Evolutionary conservation across 2,888 invertebrate genomes (phyloP).

Genomic region (Tricholauxania praeusta): DNA sequence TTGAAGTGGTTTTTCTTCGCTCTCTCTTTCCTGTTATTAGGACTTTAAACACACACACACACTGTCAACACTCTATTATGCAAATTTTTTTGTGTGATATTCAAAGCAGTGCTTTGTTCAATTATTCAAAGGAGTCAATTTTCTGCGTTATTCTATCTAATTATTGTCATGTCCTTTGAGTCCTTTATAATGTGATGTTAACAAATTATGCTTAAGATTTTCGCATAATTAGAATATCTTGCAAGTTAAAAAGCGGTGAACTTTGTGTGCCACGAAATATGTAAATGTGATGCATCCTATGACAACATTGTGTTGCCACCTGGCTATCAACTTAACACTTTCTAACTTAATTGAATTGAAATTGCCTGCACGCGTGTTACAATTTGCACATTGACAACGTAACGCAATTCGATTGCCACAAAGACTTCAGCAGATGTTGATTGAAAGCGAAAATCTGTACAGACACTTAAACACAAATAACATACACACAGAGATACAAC

Average conservation of each 20-base stretch:
- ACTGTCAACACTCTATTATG: too few relatives aligned
- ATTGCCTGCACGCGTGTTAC: background rate
- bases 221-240: too few relatives aligned
- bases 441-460: slow-evolving; percentile 18
- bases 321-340: background rate
- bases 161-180: background rate
- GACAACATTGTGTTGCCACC: background rate
- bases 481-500: background rate
- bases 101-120: too few relatives aligned
- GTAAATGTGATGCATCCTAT: slow-evolving; percentile 7
- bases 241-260: too few relatives aligned
- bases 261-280: background rate
- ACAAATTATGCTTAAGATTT: too few relatives aligned
- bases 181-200: background rate
- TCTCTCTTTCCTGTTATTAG: too few relatives aligned
- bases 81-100: too few relatives aligned
- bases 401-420: background rate
- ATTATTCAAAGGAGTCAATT: too few relatives aligned
- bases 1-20: too few relatives aligned
- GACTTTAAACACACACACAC: too few relatives aligned
- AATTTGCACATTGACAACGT: background rate
- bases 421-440: background rate
- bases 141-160: background rate
- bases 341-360: slow-evolving; percentile 18
- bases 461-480: slow-evolving; percentile 11